phyloP scores from a whole-genome alignment of 1,140 invertebrate species.

The Steinernema khuongi region DNA sequence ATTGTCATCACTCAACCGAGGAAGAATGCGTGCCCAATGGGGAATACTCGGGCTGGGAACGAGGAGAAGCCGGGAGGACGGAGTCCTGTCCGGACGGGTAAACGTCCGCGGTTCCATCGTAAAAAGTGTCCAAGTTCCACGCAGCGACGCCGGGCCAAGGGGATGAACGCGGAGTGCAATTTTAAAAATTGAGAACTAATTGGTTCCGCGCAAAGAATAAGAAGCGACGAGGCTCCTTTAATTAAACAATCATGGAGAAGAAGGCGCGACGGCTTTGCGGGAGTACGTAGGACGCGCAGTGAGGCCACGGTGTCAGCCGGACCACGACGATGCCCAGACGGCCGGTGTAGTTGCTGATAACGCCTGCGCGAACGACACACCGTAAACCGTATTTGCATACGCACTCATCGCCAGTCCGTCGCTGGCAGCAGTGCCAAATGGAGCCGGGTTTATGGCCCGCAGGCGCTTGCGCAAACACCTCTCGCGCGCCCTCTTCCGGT shows the following conservation, averaged over 20 bases:
- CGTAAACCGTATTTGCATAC: conserved; percentile 12
- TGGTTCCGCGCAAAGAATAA: conserved; percentile 12
- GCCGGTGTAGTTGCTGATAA: neutral
- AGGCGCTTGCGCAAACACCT: conserved; percentile 2
- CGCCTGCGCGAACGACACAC: neutral
- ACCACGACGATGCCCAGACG: too few relatives aligned
- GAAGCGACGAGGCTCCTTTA: neutral
- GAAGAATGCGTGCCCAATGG: neutral
- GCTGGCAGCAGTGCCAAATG: neutral
- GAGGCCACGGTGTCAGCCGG: too few relatives aligned
- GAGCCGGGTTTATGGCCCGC: neutral
- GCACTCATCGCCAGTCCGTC: neutral
- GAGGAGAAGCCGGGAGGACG: too few relatives aligned
- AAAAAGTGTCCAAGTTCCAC: neutral
- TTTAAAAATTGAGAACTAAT: conserved; percentile 11
- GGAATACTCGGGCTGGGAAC: neutral
- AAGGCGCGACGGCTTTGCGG: neutral
- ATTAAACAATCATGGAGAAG: conserved; percentile 8
- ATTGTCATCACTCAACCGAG: conserved; percentile 12
- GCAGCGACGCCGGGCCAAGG: neutral
- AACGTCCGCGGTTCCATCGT: too few relatives aligned
- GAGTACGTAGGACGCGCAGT: neutral
- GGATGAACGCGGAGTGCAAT: neutral
- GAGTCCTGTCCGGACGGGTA: too few relatives aligned
- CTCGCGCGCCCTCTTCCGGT: neutral